Conservation (phyloP, 1,140 invertebrate species). For the Zaprionus vittiger region DNA sequence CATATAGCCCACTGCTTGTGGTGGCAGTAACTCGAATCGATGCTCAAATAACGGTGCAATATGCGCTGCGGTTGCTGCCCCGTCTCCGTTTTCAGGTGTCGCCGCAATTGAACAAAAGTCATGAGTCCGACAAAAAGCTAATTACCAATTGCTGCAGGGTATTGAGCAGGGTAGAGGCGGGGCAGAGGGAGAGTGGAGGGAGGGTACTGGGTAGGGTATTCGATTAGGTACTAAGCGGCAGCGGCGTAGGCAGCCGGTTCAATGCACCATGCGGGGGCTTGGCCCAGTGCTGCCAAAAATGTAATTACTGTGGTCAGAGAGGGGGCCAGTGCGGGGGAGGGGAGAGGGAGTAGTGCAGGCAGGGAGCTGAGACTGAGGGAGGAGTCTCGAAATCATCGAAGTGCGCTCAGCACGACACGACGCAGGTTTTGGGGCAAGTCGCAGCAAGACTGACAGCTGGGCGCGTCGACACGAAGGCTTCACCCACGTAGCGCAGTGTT, state of each 20-base stretch:
- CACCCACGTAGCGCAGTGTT: conserved; percentile 72
- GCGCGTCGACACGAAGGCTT: conserved; percentile 64
- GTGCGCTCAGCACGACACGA: conserved; percentile 29
- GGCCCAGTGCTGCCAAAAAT: conserved; percentile 57
- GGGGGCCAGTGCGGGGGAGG: too few species aligned
- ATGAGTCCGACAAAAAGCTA: conserved; percentile 19
- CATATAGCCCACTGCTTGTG: neutral
- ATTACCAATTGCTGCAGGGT: conserved; percentile 21
- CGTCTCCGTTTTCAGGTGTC: conserved; percentile 22
- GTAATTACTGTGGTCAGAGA: conserved; percentile 55
- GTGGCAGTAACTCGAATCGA: neutral
- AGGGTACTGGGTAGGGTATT: conserved; percentile 2
- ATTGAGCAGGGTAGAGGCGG: neutral
- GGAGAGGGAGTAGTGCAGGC: conserved; percentile 3
- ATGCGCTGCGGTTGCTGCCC: conserved; percentile 7
- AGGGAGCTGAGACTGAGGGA: neutral
- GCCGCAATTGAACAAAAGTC: conserved; percentile 18
- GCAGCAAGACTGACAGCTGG: conserved; percentile 38
- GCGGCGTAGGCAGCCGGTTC: conserved; percentile 44
- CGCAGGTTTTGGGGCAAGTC: conserved; percentile 18
- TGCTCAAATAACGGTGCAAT: conserved; percentile 27
- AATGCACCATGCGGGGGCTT: conserved; percentile 67
- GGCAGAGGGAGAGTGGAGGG: neutral
- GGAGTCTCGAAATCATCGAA: neutral
- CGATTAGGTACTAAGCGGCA: conserved; percentile 7